phyloP scores from a whole-genome alignment of 2,888 invertebrate genomes.

The Synanthedon myopaeformis region DNA sequence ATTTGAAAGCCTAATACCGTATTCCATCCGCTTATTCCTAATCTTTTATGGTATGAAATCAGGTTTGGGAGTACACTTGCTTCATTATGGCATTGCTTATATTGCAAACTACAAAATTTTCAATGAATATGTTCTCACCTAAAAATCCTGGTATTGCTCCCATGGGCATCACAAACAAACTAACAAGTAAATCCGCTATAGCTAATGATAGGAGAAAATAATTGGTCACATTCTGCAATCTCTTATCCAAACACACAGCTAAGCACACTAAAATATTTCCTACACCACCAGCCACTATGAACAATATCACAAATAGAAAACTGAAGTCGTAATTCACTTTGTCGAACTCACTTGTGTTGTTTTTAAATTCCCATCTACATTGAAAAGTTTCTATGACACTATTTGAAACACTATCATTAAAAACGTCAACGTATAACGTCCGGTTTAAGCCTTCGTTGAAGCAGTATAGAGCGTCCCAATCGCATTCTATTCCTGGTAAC shows the following conservation, averaged over 20 bases:
- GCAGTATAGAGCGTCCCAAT: conserved; percentile 43
- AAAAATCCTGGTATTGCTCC: conserved; percentile 93
- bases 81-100: too few species aligned
- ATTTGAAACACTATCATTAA: conserved; percentile 21
- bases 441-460: conserved; percentile 35
- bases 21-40: too few species aligned
- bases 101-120: too few species aligned
- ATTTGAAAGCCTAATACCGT: too few species aligned
- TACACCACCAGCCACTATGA: conserved; percentile 88
- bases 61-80: too few species aligned
- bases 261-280: conserved; percentile 95
- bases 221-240: conserved; percentile 94
- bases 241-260: conserved; percentile 89
- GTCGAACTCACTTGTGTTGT: conserved; percentile 25
- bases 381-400: conserved; percentile 35
- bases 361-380: conserved; percentile 46
- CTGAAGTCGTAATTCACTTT: conserved; percentile 78
- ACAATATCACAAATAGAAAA: conserved; percentile 84
- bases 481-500: conserved; percentile 40
- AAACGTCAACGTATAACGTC: conserved; percentile 44
- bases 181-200: conserved; percentile 93
- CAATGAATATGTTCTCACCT: conserved; percentile 73
- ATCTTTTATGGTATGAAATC: too few species aligned
- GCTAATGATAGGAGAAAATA: conserved; percentile 94
- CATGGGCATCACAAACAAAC: conserved; percentile 95